Base-by-base conservation (phyloP, 2,888 invertebrate species). In the Caenorhabditis doughertyi region DNA sequence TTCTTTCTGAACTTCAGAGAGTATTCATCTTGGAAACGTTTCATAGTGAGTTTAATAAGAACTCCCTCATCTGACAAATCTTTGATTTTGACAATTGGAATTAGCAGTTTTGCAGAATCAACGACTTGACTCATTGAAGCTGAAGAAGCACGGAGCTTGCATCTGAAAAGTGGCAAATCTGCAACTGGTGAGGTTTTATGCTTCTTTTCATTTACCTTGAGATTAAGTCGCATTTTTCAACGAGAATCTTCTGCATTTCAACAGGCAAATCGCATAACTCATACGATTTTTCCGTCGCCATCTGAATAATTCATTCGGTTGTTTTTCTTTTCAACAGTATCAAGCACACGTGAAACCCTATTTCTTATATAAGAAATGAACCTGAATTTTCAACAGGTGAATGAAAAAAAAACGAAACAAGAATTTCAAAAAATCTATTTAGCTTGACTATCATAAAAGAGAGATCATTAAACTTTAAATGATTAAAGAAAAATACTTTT, bases 221-320 rank as follows among this genome's bases (percentile, higher is more conserved):
- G 2, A 42, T 18, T 8, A 49, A 76, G 44, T 76, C 76, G 18
- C 76, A 67, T 16, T 58, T 35, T 11, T 60, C 76, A 3, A 76
- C 65, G 2, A 76, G 13, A n/a, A 56, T 27, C 16, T 53, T 29
- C 18, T 42, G 56, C 21, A 76, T 32, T 18, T 76, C 76, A 3
- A n/a, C 1, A 9, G 76, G 76, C 32, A 76, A 49, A 27, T 76
- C 60, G 1, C 3, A 4, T 27, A 35, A 49, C 42, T 51, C 49
- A 3, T 16, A 11, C 11, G 35, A 11, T 39, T 35, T 53, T 47
- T 47, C 9, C 5, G 5, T 18, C n/a, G 18, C n/a, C 67, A 76
- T 67, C 58, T 64, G 49, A 51, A 72, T 47, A 13, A 42, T 42
- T 42, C n/a, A n/a, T n/a, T n/a, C n/a, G n/a, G n/a, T n/a, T n/a